Conservation (phyloP, 2,888 invertebrate genomes). For the Idaea straminata region DNA sequence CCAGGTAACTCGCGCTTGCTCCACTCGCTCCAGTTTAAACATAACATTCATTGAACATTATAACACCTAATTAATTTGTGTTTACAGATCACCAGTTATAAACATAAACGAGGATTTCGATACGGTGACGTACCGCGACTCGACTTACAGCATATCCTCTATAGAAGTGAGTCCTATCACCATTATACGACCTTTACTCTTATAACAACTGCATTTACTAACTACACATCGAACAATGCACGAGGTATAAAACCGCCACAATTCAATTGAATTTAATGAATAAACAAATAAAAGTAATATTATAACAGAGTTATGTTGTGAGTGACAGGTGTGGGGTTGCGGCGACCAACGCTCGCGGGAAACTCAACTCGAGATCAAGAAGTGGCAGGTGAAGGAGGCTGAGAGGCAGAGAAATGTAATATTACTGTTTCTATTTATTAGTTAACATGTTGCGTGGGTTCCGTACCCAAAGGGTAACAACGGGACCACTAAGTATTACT, state of each 20-base stretch:
- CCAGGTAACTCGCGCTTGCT: slow-evolving; percentile 57
- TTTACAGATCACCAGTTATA: slow-evolving; percentile 81
- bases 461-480: too few species aligned
- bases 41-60: too few species aligned
- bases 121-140: slow-evolving; percentile 83
- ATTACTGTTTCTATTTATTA: too few species aligned
- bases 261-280: too few species aligned
- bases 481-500: too few species aligned
- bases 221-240: too few species aligned
- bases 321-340: slow-evolving; percentile 89
- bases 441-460: too few species aligned
- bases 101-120: slow-evolving; percentile 88
- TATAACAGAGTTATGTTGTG: not conserved
- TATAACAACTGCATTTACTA: not conserved
- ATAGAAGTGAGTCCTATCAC: slow-evolving; percentile 78
- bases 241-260: too few species aligned
- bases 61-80: too few species aligned
- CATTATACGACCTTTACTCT: too few species aligned
- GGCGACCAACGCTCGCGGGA: slow-evolving; percentile 89
- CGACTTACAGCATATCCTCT: slow-evolving; percentile 81
- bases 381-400: slow-evolving; percentile 94
- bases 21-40: too few species aligned
- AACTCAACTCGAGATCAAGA: slow-evolving; percentile 92
- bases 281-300: too few species aligned
- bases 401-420: slow-evolving; percentile 85